These are phyloP conservation scores for Agapornis canus DNA, from an alignment of 2,797 vertebrate species.

Conservation along the genomic window DNA sequence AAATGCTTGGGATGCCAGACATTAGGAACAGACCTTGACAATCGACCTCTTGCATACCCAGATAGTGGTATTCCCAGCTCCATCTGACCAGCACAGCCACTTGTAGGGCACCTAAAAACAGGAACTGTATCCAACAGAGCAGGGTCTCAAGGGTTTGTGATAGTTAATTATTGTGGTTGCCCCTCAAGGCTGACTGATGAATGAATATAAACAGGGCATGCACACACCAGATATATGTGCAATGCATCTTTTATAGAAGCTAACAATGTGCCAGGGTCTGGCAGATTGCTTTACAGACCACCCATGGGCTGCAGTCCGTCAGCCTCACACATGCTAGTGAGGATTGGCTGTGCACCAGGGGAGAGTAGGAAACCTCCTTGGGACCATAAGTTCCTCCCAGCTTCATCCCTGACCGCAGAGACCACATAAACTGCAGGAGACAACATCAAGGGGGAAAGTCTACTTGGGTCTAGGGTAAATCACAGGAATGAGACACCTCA, in stretches of 20 bases:
- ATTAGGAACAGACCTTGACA: fast-evolving
- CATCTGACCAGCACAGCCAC: fast-evolving
- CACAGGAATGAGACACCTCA: neutral
- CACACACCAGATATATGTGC: neutral
- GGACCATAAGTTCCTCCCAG: fast-evolving
- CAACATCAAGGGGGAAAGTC: neutral
- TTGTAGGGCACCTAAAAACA: fast-evolving
- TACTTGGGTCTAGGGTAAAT: neutral
- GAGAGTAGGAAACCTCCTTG: neutral
- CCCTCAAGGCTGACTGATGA: neutral
- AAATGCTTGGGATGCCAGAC: neutral
- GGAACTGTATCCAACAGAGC: fast-evolving
- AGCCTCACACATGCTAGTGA: fast-evolving
- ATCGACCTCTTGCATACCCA: neutral
- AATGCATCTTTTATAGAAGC: neutral
- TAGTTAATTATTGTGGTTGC: neutral
- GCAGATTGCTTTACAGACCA: neutral
- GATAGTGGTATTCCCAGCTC: fast-evolving
- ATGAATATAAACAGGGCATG: neutral
- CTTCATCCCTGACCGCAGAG: neutral
- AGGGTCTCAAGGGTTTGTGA: neutral
- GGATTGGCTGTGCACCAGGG: neutral
- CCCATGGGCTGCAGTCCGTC: neutral
- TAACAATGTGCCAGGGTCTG: fast-evolving
- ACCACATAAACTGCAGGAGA: neutral